Conservation (phyloP, 2,888 invertebrate species). For the Drosophila stalkeri region DNA sequence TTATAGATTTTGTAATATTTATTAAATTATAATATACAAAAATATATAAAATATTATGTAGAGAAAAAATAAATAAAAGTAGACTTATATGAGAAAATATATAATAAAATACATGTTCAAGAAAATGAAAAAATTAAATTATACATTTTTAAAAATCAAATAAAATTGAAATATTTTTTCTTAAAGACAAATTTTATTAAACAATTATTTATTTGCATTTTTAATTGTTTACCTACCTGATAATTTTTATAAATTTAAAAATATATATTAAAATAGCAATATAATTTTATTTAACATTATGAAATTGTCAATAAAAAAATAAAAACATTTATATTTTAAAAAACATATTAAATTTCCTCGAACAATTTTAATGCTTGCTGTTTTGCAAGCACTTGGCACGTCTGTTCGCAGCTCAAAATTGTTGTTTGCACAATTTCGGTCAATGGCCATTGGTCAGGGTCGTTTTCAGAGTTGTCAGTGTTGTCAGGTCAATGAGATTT, state of each 20-base stretch:
- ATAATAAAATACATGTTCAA: no score
- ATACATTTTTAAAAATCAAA: no score
- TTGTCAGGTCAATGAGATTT: slow-evolving; percentile 15
- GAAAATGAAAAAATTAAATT: no score
- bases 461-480: slow-evolving; percentile 22
- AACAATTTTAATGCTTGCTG: neutral
- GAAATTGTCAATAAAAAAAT: neutral
- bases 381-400: slow-evolving; percentile 11
- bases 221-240: no score
- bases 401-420: slow-evolving; percentile 13
- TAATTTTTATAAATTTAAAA: neutral
- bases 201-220: no score
- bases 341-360: neutral
- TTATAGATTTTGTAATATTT: no score
- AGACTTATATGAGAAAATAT: no score
- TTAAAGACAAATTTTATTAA: no score
- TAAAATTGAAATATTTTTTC: no score
- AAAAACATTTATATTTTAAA: neutral
- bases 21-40: no score
- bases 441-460: slow-evolving; percentile 39
- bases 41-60: no score
- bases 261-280: neutral
- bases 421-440: slow-evolving; percentile 25
- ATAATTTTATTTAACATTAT: neutral
- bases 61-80: no score